A percentile compares a stretch with the other conserved stretches of the same genome.
These are phyloP conservation scores for Kryptopterus vitreolus DNA, from an alignment of 2,797 vertebrate genomes.

Conservation along the genomic window DNA sequence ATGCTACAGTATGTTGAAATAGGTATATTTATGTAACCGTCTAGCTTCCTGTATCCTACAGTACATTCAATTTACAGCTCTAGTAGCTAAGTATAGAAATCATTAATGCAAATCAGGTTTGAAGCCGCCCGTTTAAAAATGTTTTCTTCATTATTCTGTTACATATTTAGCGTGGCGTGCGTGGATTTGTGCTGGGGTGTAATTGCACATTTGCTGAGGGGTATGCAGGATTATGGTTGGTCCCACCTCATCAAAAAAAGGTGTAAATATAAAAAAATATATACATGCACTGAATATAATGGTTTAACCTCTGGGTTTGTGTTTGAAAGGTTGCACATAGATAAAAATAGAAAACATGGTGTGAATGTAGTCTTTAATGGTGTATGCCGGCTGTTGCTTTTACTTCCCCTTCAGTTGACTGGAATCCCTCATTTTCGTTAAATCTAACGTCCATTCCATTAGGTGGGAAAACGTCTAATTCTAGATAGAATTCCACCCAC, in stretches of 20 bases:
- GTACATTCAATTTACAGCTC: background rate
- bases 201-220: too few relatives aligned
- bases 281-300: too few relatives aligned
- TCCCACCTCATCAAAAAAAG: too few relatives aligned
- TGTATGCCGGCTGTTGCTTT: background rate
- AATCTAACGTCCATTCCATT: background rate
- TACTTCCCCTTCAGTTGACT: background rate
- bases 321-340: too few relatives aligned
- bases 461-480: background rate
- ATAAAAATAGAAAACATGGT: too few relatives aligned
- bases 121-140: background rate
- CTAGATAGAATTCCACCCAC: background rate
- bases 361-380: too few relatives aligned
- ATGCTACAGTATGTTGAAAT: background rate
- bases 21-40: background rate
- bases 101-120: conserved; percentile 11
- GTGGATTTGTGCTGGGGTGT: background rate
- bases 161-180: background rate
- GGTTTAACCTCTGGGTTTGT: too few relatives aligned
- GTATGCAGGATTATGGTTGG: too few relatives aligned
- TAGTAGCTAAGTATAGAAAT: background rate
- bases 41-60: background rate
- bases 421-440: conserved; percentile 1
- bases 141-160: background rate
- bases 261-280: too few relatives aligned